Base-by-base conservation (phyloP, 2,797 vertebrate species). In the Dallia pectoralis region DNA sequence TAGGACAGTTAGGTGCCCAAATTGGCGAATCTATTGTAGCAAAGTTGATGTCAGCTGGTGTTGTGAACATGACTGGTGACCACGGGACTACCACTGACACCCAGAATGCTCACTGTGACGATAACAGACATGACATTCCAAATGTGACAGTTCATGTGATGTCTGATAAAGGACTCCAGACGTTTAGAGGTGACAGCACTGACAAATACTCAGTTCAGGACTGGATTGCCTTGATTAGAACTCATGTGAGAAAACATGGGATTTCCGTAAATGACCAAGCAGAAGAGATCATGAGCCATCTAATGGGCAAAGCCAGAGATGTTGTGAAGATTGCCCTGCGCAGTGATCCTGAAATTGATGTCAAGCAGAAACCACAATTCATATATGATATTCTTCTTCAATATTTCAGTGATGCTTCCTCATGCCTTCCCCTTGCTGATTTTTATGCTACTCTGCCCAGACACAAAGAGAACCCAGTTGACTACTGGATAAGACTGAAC, bases 181-280 rank as follows among this genome's bases (percentile, higher is more conserved):
- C 85, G 84, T 88, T 83, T 80, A 83, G 75, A 53, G 63, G 49
- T 33, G 61, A 80, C 87, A 74, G 82, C 79, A 71, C 81, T 70
- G 64, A 74, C 74, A 82, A 78, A 71, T 81, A 80, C 75, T 77
- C 68, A 77, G 77, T 84, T 74, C n/a, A n/a, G n/a, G n/a, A n/a
- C n/a, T n/a, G n/a, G n/a, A n/a, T n/a, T n/a, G n/a, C n/a, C n/a
- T n/a, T n/a, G n/a, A n/a, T n/a, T n/a, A n/a, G n/a, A n/a, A n/a
- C n/a, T n/a, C n/a, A n/a, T n/a, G n/a, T n/a, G n/a, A n/a, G n/a
- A n/a, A n/a, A n/a, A n/a, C n/a, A n/a, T n/a, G n/a, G n/a, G n/a
- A n/a, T n/a, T n/a, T n/a, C n/a, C n/a, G n/a, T n/a, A n/a, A n/a
- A n/a, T n/a, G n/a, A n/a, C n/a, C n/a, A n/a, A n/a, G n/a, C 80